Conservation (phyloP, 2,797 vertebrate species). For the Oryzias dopingdopingensis region DNA sequence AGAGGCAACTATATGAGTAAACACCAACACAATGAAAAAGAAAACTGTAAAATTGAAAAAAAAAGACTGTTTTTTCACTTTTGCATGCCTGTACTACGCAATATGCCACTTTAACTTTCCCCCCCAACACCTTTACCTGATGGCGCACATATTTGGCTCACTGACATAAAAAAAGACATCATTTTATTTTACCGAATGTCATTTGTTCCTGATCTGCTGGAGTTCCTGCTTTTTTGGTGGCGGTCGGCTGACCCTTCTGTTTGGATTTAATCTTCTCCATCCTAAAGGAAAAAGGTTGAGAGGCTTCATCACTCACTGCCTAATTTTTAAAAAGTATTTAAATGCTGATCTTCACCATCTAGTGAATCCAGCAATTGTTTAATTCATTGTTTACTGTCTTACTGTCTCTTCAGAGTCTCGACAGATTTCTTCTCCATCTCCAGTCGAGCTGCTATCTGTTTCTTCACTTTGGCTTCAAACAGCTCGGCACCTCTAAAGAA, state of each 20-base stretch:
- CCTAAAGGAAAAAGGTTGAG: slow-evolving; percentile 43
- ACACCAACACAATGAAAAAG: too few species aligned
- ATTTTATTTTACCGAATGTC: slow-evolving; percentile 39
- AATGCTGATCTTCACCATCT: slow-evolving; percentile 5
- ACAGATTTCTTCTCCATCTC: slow-evolving; percentile 78
- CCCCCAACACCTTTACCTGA: background rate
- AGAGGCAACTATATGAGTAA: too few species aligned
- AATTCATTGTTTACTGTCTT: slow-evolving; percentile 36
- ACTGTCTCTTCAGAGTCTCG: slow-evolving; percentile 75
- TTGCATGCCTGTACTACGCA: too few species aligned
- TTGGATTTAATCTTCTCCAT: slow-evolving; percentile 82
- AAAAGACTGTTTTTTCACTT: too few species aligned
- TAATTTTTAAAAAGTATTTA: slow-evolving; percentile 2
- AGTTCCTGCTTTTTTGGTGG: slow-evolving; percentile 17
- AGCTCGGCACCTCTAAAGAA: slow-evolving; percentile 75
- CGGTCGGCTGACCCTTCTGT: slow-evolving; percentile 61
- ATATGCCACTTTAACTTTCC: background rate
- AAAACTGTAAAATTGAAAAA: too few species aligned
- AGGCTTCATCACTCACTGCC: slow-evolving; percentile 1
- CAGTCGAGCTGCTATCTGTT: slow-evolving; percentile 66
- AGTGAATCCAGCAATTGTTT: slow-evolving; percentile 7
- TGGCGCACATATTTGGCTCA: background rate
- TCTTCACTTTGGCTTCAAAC: slow-evolving; percentile 80
- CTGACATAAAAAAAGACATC: background rate
- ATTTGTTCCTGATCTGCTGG: slow-evolving; percentile 34